Conservation (phyloP, 2,888 invertebrate genomes). For the Epinotia bilunana region DNA sequence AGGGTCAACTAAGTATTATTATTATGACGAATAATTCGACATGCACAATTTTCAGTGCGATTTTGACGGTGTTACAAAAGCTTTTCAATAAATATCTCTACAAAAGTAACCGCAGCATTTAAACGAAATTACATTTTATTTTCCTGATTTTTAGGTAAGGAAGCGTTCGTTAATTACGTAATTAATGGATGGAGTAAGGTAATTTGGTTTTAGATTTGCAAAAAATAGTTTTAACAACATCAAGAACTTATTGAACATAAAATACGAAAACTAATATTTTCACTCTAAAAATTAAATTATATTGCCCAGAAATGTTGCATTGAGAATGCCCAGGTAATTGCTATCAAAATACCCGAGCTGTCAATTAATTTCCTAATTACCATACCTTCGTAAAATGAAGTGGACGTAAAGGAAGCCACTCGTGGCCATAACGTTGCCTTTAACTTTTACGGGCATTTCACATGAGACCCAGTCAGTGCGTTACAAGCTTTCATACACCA, state of each 20-base stretch:
- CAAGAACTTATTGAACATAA: too few relatives aligned
- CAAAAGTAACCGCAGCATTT: constrained; percentile 5
- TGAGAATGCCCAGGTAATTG: background rate
- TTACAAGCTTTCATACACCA: constrained; percentile 37
- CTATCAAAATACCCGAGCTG: constrained; percentile 6
- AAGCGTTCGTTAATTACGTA: too few relatives aligned
- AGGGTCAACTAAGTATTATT: background rate
- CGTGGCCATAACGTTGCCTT: constrained; percentile 29
- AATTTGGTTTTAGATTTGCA: too few relatives aligned
- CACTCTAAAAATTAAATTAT: background rate
- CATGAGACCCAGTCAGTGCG: constrained; percentile 5
- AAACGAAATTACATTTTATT: background rate
- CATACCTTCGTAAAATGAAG: constrained; percentile 31
- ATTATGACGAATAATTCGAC: background rate
- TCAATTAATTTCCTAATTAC: constrained; percentile 17
- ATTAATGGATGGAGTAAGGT: too few relatives aligned
- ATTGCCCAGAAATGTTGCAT: too few relatives aligned
- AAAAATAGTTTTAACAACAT: too few relatives aligned
- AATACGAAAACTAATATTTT: too few relatives aligned
- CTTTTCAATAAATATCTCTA: constrained; percentile 4
- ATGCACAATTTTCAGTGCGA: background rate
- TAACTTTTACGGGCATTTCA: constrained; percentile 40
- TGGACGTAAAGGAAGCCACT: constrained; percentile 34
- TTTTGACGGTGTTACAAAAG: background rate
- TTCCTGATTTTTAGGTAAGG: background rate